phyloP scores from a whole-genome alignment of 2,113 vertebrate species.

The Phaethon lepturus region DNA sequence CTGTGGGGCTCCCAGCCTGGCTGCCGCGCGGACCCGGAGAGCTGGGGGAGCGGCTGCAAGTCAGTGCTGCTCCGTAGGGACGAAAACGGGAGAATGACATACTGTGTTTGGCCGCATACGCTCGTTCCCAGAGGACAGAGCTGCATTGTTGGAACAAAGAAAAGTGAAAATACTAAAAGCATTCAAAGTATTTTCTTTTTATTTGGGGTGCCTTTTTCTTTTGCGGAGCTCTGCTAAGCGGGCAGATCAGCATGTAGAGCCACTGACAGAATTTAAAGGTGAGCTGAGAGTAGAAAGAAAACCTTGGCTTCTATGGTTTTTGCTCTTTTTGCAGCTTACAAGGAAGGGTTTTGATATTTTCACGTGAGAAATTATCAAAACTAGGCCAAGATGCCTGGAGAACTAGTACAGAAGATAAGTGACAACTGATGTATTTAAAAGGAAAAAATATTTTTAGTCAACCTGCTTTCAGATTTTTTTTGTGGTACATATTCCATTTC shows the following conservation, averaged over 20 bases:
- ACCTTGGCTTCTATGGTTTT: neutral
- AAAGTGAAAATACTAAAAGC: constrained; percentile 39
- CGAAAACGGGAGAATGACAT: neutral
- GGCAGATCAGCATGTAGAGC: neutral
- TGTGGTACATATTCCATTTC: neutral
- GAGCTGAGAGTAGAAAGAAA: neutral
- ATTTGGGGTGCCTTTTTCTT: neutral
- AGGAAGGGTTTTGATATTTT: neutral
- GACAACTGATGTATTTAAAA: neutral
- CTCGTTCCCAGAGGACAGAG: constrained; percentile 28
- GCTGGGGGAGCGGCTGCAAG: neutral
- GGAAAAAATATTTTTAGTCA: neutral
- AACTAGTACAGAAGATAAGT: neutral
- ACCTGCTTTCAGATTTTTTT: neutral
- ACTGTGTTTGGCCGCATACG: neutral
- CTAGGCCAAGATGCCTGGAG: neutral
- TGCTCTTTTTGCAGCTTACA: neutral
- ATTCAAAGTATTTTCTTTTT: constrained; percentile 52
- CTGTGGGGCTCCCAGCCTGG: neutral
- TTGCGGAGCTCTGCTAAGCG: neutral
- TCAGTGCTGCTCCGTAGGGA: neutral
- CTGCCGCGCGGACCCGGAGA: neutral
- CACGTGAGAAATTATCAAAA: neutral
- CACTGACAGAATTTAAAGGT: neutral
- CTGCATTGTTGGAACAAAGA: constrained; percentile 57